Evolutionary conservation across 2,888 invertebrate genomes (phyloP), one percentile per base, ranked within the genome.

Genomic region (Cheilosia variabilis): DNA sequence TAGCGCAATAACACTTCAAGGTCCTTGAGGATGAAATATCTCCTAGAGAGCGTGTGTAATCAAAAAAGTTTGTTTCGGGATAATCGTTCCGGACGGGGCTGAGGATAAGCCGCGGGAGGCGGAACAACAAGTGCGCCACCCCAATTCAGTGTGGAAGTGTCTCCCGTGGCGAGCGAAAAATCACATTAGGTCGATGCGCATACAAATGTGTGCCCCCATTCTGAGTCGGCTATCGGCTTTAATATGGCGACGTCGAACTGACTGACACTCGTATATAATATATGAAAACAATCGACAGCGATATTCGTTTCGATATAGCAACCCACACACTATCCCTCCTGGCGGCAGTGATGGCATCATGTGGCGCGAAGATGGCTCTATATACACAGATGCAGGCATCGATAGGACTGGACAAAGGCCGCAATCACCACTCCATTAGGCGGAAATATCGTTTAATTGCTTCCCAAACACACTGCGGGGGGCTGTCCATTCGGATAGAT

Each of bases 371-470:
- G 89, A 89, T 88, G 89, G 89, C 89, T 89, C 89, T 88, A 89
- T 88, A 89, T 88, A 89, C 31, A 55, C 47, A 65, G n/a, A 71
- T 71, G 62, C 31, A 24, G 24, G 17, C 45, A 58, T 57, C 58
- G 43, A 55, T 65, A 72, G 57, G 45, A 62, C 17, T 41, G 43
- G 19, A 63, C 47, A 63, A 68, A 75, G 37, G 37, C 45, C 69
- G 78, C 87, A 78, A 83, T 87, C 75, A 87, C 90, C 89, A 88
- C 90, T 89, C 91, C 91, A 92, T 92, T 92, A 92, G 90, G 89
- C 90, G 90, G 91, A 92, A 92, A 91, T 91, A 91, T 90, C 90
- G 89, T 91, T 92, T 92, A 92, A 92, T 92, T 92, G 92, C 91
- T 90, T 90, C 91, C 90, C 91, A 90, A 91, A 90, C 87, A 90